These are phyloP conservation scores for Atta cephalotes DNA, from an alignment of 1,140 invertebrate species.

Conservation along the genomic window DNA sequence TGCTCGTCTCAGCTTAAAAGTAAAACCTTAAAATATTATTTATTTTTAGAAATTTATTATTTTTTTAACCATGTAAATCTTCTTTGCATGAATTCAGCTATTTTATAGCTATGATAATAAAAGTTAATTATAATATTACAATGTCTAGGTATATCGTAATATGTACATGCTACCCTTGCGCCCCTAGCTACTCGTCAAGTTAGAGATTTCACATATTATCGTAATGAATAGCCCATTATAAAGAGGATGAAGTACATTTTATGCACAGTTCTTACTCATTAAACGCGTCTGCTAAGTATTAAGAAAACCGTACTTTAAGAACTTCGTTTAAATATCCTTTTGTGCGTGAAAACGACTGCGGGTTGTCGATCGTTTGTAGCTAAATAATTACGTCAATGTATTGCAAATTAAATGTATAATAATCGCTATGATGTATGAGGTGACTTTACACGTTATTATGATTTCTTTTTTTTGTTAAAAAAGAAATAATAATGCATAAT, in stretches of 20 bases:
- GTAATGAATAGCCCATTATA: slow-evolving; percentile 75
- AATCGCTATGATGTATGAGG: slow-evolving; percentile 1
- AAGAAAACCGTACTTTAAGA: slow-evolving; percentile 74
- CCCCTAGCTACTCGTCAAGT: slow-evolving; percentile 77
- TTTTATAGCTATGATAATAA: slow-evolving; percentile 83
- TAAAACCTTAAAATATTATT: slow-evolving; percentile 81
- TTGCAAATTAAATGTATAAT: slow-evolving; percentile 36
- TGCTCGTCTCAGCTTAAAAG: slow-evolving; percentile 81
- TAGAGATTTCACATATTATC: slow-evolving; percentile 73
- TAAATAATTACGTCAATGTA: slow-evolving; percentile 27
- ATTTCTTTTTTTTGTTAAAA: slow-evolving; percentile 11
- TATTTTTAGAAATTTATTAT: slow-evolving; percentile 77
- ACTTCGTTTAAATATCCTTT: slow-evolving; percentile 70
- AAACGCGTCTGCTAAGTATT: slow-evolving; percentile 73
- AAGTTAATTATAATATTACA: slow-evolving; percentile 80
- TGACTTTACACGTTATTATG: slow-evolving; percentile 24
- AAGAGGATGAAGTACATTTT: slow-evolving; percentile 74
- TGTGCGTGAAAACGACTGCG: slow-evolving; percentile 69
- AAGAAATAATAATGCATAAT: slow-evolving; percentile 23
- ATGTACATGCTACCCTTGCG: slow-evolving; percentile 82
- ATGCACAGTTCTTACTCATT: slow-evolving; percentile 69
- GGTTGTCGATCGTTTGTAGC: slow-evolving; percentile 34
- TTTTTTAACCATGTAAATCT: slow-evolving; percentile 67
- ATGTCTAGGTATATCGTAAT: slow-evolving; percentile 81
- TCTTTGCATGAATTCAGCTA: slow-evolving; percentile 83